phyloP scores from a whole-genome alignment of 2,113 vertebrate species.

The Microcebus ravelobensis region DNA sequence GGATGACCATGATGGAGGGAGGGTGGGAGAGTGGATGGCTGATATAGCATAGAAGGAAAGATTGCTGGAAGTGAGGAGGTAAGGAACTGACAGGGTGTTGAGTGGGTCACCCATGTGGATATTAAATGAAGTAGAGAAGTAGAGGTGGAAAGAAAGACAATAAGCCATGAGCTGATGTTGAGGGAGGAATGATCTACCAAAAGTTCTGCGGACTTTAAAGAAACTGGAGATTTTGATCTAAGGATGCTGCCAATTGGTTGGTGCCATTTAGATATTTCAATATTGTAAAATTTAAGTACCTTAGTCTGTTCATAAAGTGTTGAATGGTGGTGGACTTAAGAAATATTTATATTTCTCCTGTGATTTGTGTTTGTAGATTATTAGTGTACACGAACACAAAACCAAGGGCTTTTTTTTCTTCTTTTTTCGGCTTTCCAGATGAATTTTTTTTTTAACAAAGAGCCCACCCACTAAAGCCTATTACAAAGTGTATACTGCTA shows the following conservation, averaged over 20 bases:
- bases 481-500: background rate
- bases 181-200: background rate
- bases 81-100: background rate
- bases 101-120: background rate
- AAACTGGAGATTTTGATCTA: background rate
- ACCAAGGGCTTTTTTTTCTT: background rate
- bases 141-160: background rate
- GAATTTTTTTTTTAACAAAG: background rate
- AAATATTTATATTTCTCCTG: background rate
- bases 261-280: background rate
- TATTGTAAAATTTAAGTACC: background rate
- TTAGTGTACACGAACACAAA: background rate
- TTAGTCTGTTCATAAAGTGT: background rate
- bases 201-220: background rate
- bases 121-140: background rate
- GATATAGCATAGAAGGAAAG: background rate
- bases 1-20: background rate
- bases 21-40: background rate
- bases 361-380: slow-evolving; percentile 21
- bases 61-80: background rate
- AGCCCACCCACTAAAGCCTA: background rate
- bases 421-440: too few species aligned
- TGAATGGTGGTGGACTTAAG: background rate
- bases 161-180: background rate
- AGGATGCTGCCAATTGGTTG: background rate